Evolutionary conservation across 2,113 vertebrate genomes (phyloP), one percentile per base, ranked within the genome.

Genomic region (Aphelocoma coerulescens): DNA sequence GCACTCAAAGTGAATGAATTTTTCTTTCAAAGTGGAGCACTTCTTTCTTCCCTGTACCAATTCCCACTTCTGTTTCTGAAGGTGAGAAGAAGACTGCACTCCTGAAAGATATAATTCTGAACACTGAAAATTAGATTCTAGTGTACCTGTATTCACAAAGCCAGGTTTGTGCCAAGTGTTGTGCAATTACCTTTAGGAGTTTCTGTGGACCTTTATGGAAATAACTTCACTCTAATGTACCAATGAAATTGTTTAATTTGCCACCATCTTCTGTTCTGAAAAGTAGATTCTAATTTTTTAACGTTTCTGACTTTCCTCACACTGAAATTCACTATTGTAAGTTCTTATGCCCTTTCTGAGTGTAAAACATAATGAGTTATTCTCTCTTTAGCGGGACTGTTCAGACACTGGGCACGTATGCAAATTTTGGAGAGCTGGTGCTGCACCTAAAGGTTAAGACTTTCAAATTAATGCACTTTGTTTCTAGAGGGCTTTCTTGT

Each of bases 61-160:
- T 96, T 89, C 73, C 84, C 74, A 77, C 69, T 91, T 85, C 57
- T 91, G 66, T 84, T 91, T 94, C 84, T 95, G 89, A 96, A 93
- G 83, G 28, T 74, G 76, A 85, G 93, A 67, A 86, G 41, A 80
- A 55, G 68, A 73, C 89, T 78, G n/a, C 16, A 22, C 66, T 95
- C 51, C 54, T 82, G 69, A 85, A 89, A 78, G 58, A 8, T 41
- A 14, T 49, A 49, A 37, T 91, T 91, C 89, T 92, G 89, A 94
- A 66, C 57, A 41, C 46, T 78, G 61, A 79, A 89, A 93, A 96
- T 91, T 55, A 93, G 77, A 84, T 92, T 92, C 41, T n/a, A 32
- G 24, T 37, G 44, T 57, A 49, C 46, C 28, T 79, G 61, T 92
- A 1, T 28, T 94, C 69, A 49, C 37, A 75, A 75, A 91, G 22